Base-by-base conservation (phyloP, 2,888 invertebrate genomes). In the Drosophila nr. medialis region DNA sequence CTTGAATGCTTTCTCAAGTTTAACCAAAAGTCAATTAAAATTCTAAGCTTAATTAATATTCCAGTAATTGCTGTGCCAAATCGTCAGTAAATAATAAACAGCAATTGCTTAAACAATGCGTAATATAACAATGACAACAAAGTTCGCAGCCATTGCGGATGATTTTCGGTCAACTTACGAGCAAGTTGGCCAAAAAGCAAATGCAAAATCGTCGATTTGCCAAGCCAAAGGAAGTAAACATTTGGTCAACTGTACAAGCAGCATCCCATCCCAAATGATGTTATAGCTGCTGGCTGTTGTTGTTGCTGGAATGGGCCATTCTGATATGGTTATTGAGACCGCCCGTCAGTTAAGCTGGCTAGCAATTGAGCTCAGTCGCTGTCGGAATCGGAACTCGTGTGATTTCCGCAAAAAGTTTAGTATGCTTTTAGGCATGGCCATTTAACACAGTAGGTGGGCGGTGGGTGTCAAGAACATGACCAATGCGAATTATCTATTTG, bases 321-420 rank as follows among this genome's bases (percentile, higher is more conserved):
- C 85, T 84, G 72, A 77, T 75, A 68, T 72, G 67, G 71, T 60
- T 48, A 32, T 64, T 68, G 62, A 50, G 53, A 38, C 62, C 53
- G 65, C 29, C 59, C 36, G 50, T 50, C 71, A 73, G 83, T 73
- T 68, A 65, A 77, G 68, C 15, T 10, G 70, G n/a, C 27, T n/a
- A 4, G 24, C 32, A 11, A 29, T n/a, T 50, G 29, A 50, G 36
- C 54, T 59, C 62, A 45, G 45, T 51, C 34, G 60, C 61, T 64
- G 67, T 77, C 77, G 75, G 85, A 77, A 82, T 81, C 86, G 86
- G 89, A 89, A 89, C 83, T 86, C 67, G 73, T 85, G 86, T 89
- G 81, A 86, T 85, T 89, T 86, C 89, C 89, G 88, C 85, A 83
- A 72, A 86, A 79, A 85, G 87, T 86, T 86, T 86, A 84, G 73